Conservation (phyloP, 37 sponge, comb jelly and placozoan species). For the Ianthella basta region DNA sequence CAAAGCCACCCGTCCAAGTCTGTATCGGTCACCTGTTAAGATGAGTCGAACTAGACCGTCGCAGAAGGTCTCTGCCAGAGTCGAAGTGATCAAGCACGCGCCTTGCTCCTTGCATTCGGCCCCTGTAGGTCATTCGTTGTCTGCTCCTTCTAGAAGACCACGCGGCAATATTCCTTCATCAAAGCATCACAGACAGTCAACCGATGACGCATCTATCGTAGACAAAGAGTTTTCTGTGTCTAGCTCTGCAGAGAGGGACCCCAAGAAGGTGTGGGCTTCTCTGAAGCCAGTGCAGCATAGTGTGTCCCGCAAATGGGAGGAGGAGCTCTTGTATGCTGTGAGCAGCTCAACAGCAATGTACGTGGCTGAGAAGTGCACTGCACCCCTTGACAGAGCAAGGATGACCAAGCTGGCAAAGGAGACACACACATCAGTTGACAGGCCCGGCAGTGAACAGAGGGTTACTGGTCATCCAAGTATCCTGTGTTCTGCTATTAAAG, state of each 20-base stretch:
- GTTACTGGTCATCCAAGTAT: too few species aligned
- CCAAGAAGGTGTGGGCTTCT: not conserved
- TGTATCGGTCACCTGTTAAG: not conserved
- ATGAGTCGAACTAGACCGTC: not conserved
- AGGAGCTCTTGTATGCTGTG: slow-evolving; percentile 19
- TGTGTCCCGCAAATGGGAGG: slow-evolving; percentile 42
- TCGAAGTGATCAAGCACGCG: not conserved
- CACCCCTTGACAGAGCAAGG: not conserved
- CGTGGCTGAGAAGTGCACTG: not conserved
- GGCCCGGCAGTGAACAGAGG: too few species aligned
- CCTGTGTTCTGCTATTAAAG: too few species aligned
- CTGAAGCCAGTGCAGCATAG: slow-evolving; percentile 12
- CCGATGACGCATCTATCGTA: too few species aligned
- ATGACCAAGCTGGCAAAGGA: not conserved
- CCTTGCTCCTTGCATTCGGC: not conserved
- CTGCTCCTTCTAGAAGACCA: not conserved
- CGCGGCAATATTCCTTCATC: not conserved
- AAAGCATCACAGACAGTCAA: too few species aligned
- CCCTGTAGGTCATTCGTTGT: not conserved
- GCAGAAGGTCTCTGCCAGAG: not conserved
- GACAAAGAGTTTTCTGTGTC: too few species aligned
- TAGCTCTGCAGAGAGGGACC: too few species aligned
- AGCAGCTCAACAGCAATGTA: slow-evolving; percentile 45
- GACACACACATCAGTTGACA: not conserved
- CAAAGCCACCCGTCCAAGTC: not conserved